These are phyloP conservation scores for Chironomus striatipennis DNA, from an alignment of 1,140 invertebrate species.

Conservation along the genomic window DNA sequence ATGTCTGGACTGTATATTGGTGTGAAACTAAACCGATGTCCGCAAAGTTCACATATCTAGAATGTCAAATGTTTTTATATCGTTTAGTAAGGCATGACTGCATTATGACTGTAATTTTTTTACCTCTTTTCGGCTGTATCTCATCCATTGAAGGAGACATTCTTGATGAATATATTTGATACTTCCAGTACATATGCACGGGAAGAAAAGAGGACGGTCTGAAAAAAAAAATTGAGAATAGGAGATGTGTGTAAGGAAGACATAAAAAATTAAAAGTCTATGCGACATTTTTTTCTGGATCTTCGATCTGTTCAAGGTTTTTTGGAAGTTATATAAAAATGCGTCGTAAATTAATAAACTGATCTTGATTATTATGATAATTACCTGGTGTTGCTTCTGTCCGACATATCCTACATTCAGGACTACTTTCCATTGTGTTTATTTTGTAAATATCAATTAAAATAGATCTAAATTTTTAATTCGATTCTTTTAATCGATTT, in stretches of 20 bases:
- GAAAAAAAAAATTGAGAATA: conserved; percentile 25
- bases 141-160: conserved; percentile 82
- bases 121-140: conserved; percentile 92
- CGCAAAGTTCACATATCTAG: conserved; percentile 87
- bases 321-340: not conserved
- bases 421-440: not conserved
- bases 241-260: not conserved
- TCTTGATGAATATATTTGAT: conserved; percentile 99
- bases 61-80: not conserved
- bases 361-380: not conserved
- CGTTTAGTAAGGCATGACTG: not conserved
- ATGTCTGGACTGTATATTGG: conserved; percentile 99
- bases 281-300: not conserved
- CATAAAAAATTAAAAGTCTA: no score
- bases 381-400: conserved; percentile 1
- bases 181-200: conserved; percentile 97
- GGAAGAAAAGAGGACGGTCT: conserved; percentile 84
- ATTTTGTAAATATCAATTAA: not conserved
- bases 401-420: conserved; percentile 10
- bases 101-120: not conserved
- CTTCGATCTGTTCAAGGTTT: not conserved
- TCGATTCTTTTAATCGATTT: not conserved
- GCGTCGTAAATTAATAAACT: not conserved
- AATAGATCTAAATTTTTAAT: not conserved
- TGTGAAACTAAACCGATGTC: conserved; percentile 95